Percentiles rank a stretch among this genome's conserved stretches.
These are phyloP conservation scores for Bombylius major DNA, from an alignment of 2,888 invertebrate species.

Conservation along the genomic window DNA sequence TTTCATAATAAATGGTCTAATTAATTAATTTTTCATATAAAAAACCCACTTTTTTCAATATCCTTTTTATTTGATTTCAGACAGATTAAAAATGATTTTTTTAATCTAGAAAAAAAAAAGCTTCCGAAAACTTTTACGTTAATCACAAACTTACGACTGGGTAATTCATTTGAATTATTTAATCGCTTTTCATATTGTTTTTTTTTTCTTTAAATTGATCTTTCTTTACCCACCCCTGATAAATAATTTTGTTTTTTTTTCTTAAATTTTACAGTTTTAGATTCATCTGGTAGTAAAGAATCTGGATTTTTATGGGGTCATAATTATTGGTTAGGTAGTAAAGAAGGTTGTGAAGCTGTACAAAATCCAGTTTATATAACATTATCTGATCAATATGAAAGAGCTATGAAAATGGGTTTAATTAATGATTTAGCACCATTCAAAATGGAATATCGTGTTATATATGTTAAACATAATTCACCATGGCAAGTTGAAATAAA, in stretches of 20 bases:
- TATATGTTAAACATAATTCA: slow-evolving; percentile 35
- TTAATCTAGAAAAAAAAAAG: too few relatives aligned
- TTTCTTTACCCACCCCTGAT: background rate
- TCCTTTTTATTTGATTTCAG: too few relatives aligned
- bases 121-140: too few relatives aligned
- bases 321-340: slow-evolving; percentile 47
- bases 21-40: too few relatives aligned
- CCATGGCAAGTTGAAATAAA: slow-evolving; percentile 38
- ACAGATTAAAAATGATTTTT: too few relatives aligned
- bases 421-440: slow-evolving; percentile 32
- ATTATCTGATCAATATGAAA: slow-evolving; percentile 29
- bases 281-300: slow-evolving; percentile 43
- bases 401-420: slow-evolving; percentile 33
- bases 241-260: background rate
- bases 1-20: too few relatives aligned
- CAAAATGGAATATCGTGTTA: slow-evolving; percentile 33
- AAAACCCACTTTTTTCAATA: too few relatives aligned
- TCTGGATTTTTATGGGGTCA: slow-evolving; percentile 46
- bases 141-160: too few relatives aligned
- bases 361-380: slow-evolving; percentile 30
- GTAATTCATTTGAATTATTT: too few relatives aligned
- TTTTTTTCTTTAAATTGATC: background rate
- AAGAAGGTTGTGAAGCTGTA: slow-evolving; percentile 39
- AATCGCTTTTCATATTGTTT: too few relatives aligned
- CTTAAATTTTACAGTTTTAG: slow-evolving; percentile 34